Conservation (phyloP, 2,888 invertebrate genomes). For the Liodrosophila aerea region DNA sequence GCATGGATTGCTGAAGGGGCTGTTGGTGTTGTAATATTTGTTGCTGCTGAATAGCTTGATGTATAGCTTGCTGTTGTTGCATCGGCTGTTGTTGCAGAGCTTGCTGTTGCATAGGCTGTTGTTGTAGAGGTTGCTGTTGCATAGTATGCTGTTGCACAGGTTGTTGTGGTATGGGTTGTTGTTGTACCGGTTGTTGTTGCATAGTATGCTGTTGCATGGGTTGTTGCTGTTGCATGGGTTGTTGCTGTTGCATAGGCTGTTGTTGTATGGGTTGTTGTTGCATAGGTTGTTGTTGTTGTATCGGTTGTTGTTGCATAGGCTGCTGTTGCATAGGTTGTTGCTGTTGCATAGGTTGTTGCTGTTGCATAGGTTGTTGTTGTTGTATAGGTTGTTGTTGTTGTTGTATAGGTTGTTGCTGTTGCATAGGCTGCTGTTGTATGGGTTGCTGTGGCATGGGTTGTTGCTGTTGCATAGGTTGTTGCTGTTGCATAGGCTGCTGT, state of each 20-base stretch:
- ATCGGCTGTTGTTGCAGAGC: constrained; percentile 19
- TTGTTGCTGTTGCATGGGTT: too few species aligned
- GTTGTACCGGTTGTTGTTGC: too few species aligned
- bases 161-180: constrained; percentile 29
- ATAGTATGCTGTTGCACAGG: too few species aligned
- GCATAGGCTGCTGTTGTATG: constrained; percentile 41
- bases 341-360: constrained; percentile 32
- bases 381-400: constrained; percentile 38
- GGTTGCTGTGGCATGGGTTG: constrained; percentile 62
- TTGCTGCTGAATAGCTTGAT: constrained; percentile 16
- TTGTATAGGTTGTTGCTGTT: constrained; percentile 30
- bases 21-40: constrained; percentile 46
- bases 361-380: constrained; percentile 50
- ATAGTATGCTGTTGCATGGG: too few species aligned
- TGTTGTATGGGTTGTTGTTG: constrained; percentile 31
- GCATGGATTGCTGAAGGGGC: not conserved
- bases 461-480: constrained; percentile 64
- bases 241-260: constrained; percentile 65
- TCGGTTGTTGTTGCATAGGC: too few species aligned
- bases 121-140: too few species aligned
- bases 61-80: constrained; percentile 7
- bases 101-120: constrained; percentile 6
- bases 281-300: not conserved
- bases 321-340: constrained; percentile 39
- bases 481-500: constrained; percentile 40